Evolutionary conservation across 2,888 invertebrate genomes (phyloP), one percentile per base, ranked within the genome.

Genomic region (Volucella bombylans): DNA sequence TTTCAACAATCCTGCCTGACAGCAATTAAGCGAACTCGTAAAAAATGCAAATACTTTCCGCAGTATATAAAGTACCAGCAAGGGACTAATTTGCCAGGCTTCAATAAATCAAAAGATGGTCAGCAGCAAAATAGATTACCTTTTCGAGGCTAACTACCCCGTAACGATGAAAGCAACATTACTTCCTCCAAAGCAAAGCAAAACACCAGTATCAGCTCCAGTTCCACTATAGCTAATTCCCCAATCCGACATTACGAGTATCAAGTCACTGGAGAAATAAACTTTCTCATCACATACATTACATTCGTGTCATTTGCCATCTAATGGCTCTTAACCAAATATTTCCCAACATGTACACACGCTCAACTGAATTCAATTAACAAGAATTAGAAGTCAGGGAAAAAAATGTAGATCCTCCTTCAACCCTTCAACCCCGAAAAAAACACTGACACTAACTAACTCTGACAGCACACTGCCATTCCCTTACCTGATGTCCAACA

Each of bases 321-420:
- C 55, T 68, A 85, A 81, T 85, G 81, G 71, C 81, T 85, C 85
- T 81, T 85, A 85, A 64, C 85, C 76, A 79, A 85, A 81, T 62
- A 85, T 85, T 76, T 50, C 61, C 59, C 62, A 77, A 72, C 81
- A 81, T 82, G 72, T 62, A 72, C 59, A 59, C 72, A 82, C 76
- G 76, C 85, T 81, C 81, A 77, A 77, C 85, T 55, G 64, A 76
- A 72, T 85, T 85, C 81, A 81, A 85, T 85, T 85, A 85, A 81
- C 76, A 77, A 23, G 52, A 71, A 76, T 76, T 81, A 67, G 67
- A 14, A 62, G 67, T 52, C 38, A 14, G 23, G 55, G 23, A 50
- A n/a, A 18, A 15, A 64, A 11, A 47, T 31, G 4, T 49, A 8
- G n/a, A 12, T 14, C 49, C 54, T 12, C 38, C 39, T 41, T 14